These are phyloP conservation scores for Erythrocebus patas DNA, from an alignment of 2,113 vertebrate species.

Conservation along the genomic window DNA sequence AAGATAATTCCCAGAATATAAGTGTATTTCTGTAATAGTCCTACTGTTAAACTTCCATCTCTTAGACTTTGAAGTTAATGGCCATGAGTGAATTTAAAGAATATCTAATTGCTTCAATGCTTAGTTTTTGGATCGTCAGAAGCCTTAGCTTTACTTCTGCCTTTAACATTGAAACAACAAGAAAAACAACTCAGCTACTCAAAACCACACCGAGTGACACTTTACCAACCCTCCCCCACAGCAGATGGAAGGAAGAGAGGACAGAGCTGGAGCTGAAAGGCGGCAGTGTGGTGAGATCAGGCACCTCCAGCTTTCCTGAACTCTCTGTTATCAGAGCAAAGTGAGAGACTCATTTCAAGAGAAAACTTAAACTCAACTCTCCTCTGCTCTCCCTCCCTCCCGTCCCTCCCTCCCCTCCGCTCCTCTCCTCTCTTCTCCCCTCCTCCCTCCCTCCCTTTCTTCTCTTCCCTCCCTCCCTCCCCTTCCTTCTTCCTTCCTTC, in stretches of 20 bases:
- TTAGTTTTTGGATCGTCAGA: background rate
- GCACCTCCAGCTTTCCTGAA: background rate
- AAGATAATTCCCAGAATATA: background rate
- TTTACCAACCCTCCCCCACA: background rate
- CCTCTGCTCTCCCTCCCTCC: too few relatives aligned
- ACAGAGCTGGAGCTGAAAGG: background rate
- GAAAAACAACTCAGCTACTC: background rate
- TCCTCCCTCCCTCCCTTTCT: too few relatives aligned
- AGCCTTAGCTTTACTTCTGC: background rate
- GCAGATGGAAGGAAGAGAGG: background rate
- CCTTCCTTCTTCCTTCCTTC: too few relatives aligned
- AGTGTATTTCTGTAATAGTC: background rate
- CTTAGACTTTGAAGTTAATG: background rate
- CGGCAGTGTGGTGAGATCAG: rapidly evolving
- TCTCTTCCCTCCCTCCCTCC: too few relatives aligned
- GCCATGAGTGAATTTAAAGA: background rate
- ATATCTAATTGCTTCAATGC: background rate
- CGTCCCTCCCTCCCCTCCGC: too few relatives aligned
- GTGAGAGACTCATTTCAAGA: background rate
- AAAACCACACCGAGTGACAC: background rate
- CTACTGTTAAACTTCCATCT: background rate
- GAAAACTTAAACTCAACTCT: background rate
- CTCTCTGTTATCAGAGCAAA: background rate
- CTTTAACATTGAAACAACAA: background rate
- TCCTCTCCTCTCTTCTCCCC: too few relatives aligned